Conservation (phyloP, 1,140 invertebrate species). For the Phenacoccus solenopsis region DNA sequence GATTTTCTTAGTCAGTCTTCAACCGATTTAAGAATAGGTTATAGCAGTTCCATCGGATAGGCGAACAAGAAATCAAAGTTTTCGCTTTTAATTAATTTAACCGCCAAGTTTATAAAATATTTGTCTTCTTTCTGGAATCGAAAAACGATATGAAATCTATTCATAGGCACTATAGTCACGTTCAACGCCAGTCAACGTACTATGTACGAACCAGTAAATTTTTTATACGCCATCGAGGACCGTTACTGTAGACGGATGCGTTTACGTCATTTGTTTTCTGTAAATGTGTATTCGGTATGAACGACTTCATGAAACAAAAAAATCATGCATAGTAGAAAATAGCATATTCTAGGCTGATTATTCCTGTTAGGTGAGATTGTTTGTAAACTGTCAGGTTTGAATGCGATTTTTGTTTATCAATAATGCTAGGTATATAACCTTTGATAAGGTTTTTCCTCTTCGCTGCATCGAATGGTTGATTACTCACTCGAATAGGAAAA, state of each 20-base stretch:
- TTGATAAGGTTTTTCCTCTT: neutral
- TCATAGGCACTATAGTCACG: neutral
- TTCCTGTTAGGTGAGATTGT: neutral
- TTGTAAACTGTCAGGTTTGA: neutral
- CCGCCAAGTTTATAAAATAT: too few species aligned
- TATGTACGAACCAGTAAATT: neutral
- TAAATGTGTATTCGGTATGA: neutral
- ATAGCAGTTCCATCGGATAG: too few species aligned
- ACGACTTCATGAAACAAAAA: neutral
- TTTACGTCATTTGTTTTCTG: neutral
- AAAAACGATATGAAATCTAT: too few species aligned
- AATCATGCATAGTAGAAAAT: neutral
- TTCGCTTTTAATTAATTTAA: too few species aligned
- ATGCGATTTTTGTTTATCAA: neutral
- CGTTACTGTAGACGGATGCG: neutral
- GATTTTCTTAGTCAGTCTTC: too few species aligned
- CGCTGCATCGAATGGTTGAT: neutral
- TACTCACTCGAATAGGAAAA: neutral
- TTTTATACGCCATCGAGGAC: neutral
- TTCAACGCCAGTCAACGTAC: neutral
- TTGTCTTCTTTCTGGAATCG: too few species aligned
- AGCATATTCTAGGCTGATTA: neutral
- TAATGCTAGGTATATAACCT: neutral
- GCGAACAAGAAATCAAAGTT: too few species aligned
- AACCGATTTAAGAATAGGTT: too few species aligned